Conservation (phyloP, 2,888 invertebrate species). For the Diarsia rubi region DNA sequence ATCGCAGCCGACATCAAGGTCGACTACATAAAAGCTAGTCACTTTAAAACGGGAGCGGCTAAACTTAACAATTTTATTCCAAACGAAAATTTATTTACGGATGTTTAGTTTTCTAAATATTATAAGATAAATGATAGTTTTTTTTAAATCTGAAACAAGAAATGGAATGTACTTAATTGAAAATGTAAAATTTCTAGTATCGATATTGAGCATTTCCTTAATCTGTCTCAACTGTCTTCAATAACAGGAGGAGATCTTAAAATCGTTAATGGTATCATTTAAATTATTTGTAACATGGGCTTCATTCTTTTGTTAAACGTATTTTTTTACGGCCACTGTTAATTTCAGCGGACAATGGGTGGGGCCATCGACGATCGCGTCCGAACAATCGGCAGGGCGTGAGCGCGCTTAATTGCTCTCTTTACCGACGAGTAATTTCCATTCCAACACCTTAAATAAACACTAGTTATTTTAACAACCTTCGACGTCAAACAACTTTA, state of each 20-base stretch:
- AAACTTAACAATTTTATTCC: slow-evolving; percentile 37
- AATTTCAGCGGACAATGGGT: slow-evolving; percentile 85
- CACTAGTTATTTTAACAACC: slow-evolving; percentile 69
- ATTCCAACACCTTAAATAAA: slow-evolving; percentile 74
- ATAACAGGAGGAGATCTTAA: slow-evolving; percentile 23
- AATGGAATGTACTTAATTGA: slow-evolving; percentile 19
- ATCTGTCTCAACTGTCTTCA: slow-evolving; percentile 40
- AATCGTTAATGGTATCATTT: slow-evolving; percentile 36
- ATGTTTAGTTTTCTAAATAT: slow-evolving; percentile 10
- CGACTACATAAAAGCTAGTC: slow-evolving; percentile 57
- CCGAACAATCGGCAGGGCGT: slow-evolving; percentile 81
- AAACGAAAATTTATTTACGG: neutral
- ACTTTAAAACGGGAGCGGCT: slow-evolving; percentile 47
- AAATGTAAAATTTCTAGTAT: slow-evolving; percentile 21
- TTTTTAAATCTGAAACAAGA: slow-evolving; percentile 34
- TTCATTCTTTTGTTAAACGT: slow-evolving; percentile 66
- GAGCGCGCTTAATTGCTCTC: slow-evolving; percentile 84
- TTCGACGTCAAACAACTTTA: slow-evolving; percentile 66
- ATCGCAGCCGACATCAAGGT: slow-evolving; percentile 70
- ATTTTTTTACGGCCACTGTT: slow-evolving; percentile 81
- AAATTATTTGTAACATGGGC: slow-evolving; percentile 54
- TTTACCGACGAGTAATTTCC: slow-evolving; percentile 80
- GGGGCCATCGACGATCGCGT: slow-evolving; percentile 78
- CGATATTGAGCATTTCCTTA: slow-evolving; percentile 26
- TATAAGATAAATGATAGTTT: slow-evolving; percentile 6